phyloP scores from a whole-genome alignment of 2,888 invertebrate genomes.

The Andrena trimmerana region DNA sequence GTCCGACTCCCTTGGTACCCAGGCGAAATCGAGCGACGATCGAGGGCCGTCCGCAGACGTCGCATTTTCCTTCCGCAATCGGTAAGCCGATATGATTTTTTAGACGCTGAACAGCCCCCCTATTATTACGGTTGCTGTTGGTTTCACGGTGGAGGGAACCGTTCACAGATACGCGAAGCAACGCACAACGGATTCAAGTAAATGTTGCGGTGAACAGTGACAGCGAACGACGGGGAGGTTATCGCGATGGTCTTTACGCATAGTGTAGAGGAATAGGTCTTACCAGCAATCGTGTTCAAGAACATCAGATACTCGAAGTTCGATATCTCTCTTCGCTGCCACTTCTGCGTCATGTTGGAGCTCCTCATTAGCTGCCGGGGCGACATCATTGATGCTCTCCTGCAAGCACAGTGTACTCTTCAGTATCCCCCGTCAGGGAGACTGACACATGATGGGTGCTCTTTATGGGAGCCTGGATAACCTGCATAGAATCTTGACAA shows the following conservation, averaged over 20 bases:
- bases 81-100: conserved; percentile 60
- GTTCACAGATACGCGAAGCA: background rate
- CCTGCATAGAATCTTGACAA: no score
- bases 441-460: no score
- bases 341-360: conserved; percentile 99
- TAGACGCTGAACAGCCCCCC: conserved; percentile 12
- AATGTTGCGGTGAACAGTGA: background rate
- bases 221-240: background rate
- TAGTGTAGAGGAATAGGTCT: conserved; percentile 76
- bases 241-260: background rate
- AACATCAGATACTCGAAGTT: conserved; percentile 99
- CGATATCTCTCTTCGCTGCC: conserved; percentile 99
- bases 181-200: background rate
- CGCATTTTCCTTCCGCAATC: conserved; percentile 51
- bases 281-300: conserved; percentile 99
- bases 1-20: conserved; percentile 32
- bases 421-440: no score
- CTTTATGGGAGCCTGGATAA: no score
- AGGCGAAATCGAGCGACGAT: conserved; percentile 45
- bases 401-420: conserved; percentile 78
- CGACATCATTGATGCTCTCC: conserved; percentile 99
- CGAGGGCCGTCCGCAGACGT: conserved; percentile 35
- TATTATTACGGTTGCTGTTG: conserved; percentile 20
- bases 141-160: background rate
- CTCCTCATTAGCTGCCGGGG: conserved; percentile 99